Percentiles rank a stretch among this genome's conserved stretches.
Evolutionary conservation across 2,113 vertebrate genomes (phyloP).

Genomic region (Mastomys coucha): DNA sequence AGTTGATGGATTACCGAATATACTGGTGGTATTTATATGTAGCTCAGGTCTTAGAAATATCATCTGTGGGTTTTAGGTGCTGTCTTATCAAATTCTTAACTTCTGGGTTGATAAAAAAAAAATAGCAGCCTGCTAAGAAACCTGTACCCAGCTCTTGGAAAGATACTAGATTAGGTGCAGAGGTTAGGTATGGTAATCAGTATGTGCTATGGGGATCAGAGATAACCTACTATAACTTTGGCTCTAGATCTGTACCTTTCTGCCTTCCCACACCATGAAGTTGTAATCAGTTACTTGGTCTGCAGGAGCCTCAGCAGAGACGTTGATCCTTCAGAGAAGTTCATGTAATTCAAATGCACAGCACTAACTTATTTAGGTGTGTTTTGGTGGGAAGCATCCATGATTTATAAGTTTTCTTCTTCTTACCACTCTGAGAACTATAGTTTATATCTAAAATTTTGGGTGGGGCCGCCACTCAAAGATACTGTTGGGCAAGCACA

Average conservation of each 20-base stretch:
- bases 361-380: background rate
- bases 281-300: background rate
- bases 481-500: background rate
- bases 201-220: background rate
- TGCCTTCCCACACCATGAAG: background rate
- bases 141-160: background rate
- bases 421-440: background rate
- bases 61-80: background rate
- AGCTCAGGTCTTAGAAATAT: background rate
- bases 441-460: background rate
- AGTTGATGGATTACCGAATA: background rate
- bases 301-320: background rate
- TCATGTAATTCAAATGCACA: background rate
- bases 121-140: background rate
- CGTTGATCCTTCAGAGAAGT: background rate
- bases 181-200: background rate
- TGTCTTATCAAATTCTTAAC: background rate
- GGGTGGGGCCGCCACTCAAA: background rate
- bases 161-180: background rate
- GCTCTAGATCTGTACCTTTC: background rate
- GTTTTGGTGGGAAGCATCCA: background rate
- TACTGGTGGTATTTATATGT: background rate
- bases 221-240: background rate
- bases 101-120: background rate
- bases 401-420: background rate